Conservation (phyloP, 2,113 vertebrate species). For the Antigone vipio region DNA sequence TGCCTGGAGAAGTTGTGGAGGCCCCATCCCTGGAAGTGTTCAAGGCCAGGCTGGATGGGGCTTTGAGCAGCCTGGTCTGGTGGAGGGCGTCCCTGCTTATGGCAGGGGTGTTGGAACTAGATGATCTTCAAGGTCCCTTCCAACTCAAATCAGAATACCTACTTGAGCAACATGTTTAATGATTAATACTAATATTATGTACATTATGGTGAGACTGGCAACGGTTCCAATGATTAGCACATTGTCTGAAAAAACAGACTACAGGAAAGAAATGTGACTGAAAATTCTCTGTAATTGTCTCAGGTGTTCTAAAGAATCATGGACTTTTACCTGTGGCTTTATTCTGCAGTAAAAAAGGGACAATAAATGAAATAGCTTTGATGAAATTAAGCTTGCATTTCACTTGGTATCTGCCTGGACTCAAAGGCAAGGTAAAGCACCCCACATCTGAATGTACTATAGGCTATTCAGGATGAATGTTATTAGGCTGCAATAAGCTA, state of each 20-base stretch:
- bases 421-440: neutral
- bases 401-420: neutral
- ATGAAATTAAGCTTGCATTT: neutral
- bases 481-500: neutral
- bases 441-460: neutral
- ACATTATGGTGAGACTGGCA: neutral
- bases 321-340: neutral
- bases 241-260: neutral
- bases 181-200: neutral
- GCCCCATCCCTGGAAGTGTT: too few relatives aligned
- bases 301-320: neutral
- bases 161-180: neutral
- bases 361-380: neutral
- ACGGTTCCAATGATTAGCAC: neutral
- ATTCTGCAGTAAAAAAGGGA: neutral
- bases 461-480: neutral
- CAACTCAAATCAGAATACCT: neutral
- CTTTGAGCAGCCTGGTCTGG: too few relatives aligned
- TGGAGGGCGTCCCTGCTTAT: too few relatives aligned
- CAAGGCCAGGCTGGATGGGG: too few relatives aligned
- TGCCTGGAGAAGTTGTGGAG: too few relatives aligned
- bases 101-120: too few relatives aligned
- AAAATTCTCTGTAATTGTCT: neutral
- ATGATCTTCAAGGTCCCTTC: too few relatives aligned
- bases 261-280: neutral